phyloP scores from a whole-genome alignment of 2,888 invertebrate genomes.

The Quadroppia sp. region DNA sequence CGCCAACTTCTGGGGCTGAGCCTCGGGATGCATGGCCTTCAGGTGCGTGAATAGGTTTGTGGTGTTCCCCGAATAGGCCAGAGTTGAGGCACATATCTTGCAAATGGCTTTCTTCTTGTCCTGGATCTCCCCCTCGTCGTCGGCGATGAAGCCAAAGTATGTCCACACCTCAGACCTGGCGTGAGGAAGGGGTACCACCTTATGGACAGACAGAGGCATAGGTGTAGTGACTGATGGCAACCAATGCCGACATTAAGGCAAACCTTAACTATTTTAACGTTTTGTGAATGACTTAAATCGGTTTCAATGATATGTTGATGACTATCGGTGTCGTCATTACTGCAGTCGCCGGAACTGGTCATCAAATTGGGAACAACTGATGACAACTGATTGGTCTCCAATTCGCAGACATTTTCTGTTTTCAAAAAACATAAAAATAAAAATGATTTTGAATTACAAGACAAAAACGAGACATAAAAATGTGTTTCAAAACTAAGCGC shows the following conservation, averaged over 20 bases:
- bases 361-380: slow-evolving; percentile 15
- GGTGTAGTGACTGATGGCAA: slow-evolving; percentile 41
- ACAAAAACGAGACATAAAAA: not conserved
- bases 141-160: slow-evolving; percentile 45
- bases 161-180: slow-evolving; percentile 45
- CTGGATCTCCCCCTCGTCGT: slow-evolving; percentile 44
- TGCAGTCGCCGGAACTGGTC: slow-evolving; percentile 4
- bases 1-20: slow-evolving; percentile 40
- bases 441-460: not conserved
- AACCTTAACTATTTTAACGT: slow-evolving; percentile 32
- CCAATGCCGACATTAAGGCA: not conserved
- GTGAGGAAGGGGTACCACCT: slow-evolving; percentile 45
- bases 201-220: not conserved
- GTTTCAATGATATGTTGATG: not conserved
- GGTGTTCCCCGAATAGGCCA: slow-evolving; percentile 45
- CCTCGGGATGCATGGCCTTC: slow-evolving; percentile 45
- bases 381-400: slow-evolving; percentile 17
- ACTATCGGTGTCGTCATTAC: slow-evolving; percentile 17
- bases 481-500: no score
- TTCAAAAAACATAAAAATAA: no score
- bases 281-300: slow-evolving; percentile 3
- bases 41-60: slow-evolving; percentile 45
- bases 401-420: slow-evolving; percentile 18
- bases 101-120: slow-evolving; percentile 45
- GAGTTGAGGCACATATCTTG: slow-evolving; percentile 44